Percentiles rank a stretch among this genome's conserved stretches.
Conservation (phyloP, 1,140 invertebrate genomes). For the Scylla paramamosain region DNA sequence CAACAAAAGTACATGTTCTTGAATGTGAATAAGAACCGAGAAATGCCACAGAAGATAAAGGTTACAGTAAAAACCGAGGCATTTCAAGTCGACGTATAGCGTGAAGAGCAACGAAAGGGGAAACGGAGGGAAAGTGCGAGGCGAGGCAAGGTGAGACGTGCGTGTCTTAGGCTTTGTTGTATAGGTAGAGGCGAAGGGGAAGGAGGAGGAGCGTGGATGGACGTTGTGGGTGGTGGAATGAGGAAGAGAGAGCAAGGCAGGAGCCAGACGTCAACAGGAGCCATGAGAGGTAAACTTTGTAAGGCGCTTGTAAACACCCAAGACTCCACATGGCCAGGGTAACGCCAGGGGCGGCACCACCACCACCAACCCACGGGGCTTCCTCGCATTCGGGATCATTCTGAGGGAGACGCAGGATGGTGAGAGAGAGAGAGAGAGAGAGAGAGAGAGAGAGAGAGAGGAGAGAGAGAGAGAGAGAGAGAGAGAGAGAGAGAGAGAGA, state of each 20-base stretch:
- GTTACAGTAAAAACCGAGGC: background rate
- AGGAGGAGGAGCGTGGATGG: background rate
- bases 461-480: background rate
- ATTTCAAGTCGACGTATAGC: background rate
- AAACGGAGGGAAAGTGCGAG: background rate
- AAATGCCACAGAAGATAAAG: background rate
- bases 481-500: background rate
- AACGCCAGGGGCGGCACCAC: background rate
- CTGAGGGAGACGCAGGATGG: too few relatives aligned
- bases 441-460: background rate
- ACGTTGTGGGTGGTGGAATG: background rate
- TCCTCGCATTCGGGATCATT: too few relatives aligned
- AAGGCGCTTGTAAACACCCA: background rate
- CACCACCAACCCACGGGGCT: too few relatives aligned
- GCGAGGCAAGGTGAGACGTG: background rate
- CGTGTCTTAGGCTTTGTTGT: too few relatives aligned
- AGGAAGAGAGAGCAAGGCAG: background rate
- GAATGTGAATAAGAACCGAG: too few relatives aligned
- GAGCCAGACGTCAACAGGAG: background rate
- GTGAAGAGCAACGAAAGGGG: background rate
- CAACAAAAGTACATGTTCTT: too few relatives aligned
- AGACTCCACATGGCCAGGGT: background rate
- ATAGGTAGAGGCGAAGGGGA: background rate
- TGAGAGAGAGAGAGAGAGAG: background rate
- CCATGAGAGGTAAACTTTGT: slow-evolving; percentile 22